Evolutionary conservation across 2,888 invertebrate species (phyloP), one percentile per base, ranked within the genome.

Genomic region (Exephanes ischioxanthus): DNA sequence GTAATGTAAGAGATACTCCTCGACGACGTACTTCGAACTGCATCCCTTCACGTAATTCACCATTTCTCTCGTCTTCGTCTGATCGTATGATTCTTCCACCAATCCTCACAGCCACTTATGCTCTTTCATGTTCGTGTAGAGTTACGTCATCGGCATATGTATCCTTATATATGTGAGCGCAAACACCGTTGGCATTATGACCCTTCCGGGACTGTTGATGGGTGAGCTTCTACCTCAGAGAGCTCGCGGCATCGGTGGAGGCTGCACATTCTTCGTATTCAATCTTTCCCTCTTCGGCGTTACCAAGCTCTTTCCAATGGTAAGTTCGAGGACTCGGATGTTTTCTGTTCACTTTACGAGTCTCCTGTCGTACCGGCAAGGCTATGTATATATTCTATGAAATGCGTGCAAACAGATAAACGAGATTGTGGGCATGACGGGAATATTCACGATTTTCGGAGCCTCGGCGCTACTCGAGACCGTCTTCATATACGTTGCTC

Each of bases 141-240:
- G 87, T 61, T 94, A 95, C 86, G 90, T 95, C 19, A 92, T 94
- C 16, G 94, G 94, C 0, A 86, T 93, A 1, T 95, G 95, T 77
- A 95, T 97, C 2, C 93, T 97, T n/a, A 92, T 95, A 51, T 97
- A 97, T 92, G 97, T 97, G 22, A 96, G 96, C 6, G 95, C 96
- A 88, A 97, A 97, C 92, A 97, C 97, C 0, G 92, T 96, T 48
- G 96, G 97, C 2, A 95, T 97, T 90, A 96, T 97, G 95, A 95
- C 96, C 1, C 95, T 97, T 86, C 97, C 97, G 0, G 97, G 97
- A 22, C 95, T 97, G 41, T 96, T 97, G 96, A 95, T 97, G 22
- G 97, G 97, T 0, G 97, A 97, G 93, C 94, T 97, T 1, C 95
- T 97, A 11, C 97, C 97, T 0, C 96, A 96, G 0, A 96, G 96